Base-by-base conservation (phyloP, 2,888 invertebrate genomes). In the Drosophila tripunctata region DNA sequence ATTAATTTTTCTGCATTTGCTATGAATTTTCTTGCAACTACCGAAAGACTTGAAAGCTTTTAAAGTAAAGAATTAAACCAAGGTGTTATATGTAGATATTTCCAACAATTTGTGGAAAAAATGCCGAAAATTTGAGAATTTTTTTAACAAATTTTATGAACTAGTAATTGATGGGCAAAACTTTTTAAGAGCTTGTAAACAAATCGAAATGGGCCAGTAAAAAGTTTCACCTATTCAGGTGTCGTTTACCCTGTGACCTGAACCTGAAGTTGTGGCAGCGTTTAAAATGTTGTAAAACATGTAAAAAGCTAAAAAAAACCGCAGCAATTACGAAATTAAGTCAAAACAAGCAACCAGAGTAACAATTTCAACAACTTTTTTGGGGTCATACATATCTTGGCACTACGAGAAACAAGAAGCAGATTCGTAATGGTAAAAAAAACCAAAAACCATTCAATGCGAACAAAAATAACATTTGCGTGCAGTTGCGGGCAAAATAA, bases 291-390 rank as follows among this genome's bases (percentile, higher is more conserved):
- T 66, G 58, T 51, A 43, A 22, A 40, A 41, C 30, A 15, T 38
- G 17, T 33, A 21, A 8, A 30, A 21, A n/a, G 27, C 27, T 8
- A 2, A 10, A 10, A 27, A 54, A 60, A 35, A 30, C 43, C 43
- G 52, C 63, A 45, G 60, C 70, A 75, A 82, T 67, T 78, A 84
- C 62, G 36, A 45, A 48, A 24, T 27, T 17, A 51, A 41, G 24
- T 21, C 4, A 48, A 58, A 50, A 58, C 51, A 35, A 38, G 44
- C 44, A 31, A 54, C n/a, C 48, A 21, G 10, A 67, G 73, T 50
- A 78, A 78, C 50, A 67, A 64, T 38, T 47, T 21, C 35, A 44
- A 33, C 44, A 64, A 57, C 30, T 68, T 68, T 38, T 68, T 38
- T 4, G 33, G 27, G 57, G 62, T 52, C 77, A 64, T n/a, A n/a